Percentiles rank a stretch among this genome's conserved stretches.
phyloP scores from a whole-genome alignment of 2,888 invertebrate genomes.

The Nowickia ferox region DNA sequence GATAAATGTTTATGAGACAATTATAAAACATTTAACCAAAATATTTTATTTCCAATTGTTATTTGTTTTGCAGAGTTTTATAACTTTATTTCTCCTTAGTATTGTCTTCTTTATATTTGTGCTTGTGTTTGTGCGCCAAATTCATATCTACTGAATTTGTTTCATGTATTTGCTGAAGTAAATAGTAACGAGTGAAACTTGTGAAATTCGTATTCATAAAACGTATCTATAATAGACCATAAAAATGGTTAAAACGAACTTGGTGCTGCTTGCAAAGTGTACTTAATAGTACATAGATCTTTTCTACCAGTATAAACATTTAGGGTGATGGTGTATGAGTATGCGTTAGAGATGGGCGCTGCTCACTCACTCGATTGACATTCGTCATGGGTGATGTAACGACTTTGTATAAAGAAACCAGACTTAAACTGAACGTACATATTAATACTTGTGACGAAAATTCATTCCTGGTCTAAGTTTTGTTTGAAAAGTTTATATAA shows the following conservation, averaged over 20 bases:
- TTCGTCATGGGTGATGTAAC: too few species aligned
- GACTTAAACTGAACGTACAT: too few species aligned
- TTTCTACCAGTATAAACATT: not conserved
- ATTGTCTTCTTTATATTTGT: conserved; percentile 6
- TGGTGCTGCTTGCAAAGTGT: conserved; percentile 9
- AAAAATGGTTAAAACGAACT: conserved; percentile 38
- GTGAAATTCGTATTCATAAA: conserved; percentile 58
- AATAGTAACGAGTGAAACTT: conserved; percentile 42
- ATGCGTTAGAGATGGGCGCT: too few species aligned
- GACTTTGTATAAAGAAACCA: too few species aligned
- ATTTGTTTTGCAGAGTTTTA: conserved; percentile 29
- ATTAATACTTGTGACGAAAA: too few species aligned
- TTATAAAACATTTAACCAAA: too few species aligned
- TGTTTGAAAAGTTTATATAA: too few species aligned
- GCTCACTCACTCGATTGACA: too few species aligned
- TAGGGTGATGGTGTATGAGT: not conserved
- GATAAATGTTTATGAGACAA: not conserved
- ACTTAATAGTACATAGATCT: not conserved
- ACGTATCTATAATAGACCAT: conserved; percentile 15
- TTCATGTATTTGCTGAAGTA: not conserved
- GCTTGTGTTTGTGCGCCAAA: not conserved
- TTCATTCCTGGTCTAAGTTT: too few species aligned
- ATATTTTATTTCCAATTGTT: conserved; percentile 1
- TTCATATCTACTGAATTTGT: conserved; percentile 17
- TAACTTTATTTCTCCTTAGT: conserved; percentile 22